Conservation (phyloP, 2,888 invertebrate genomes). For the Lathronympha strigana region DNA sequence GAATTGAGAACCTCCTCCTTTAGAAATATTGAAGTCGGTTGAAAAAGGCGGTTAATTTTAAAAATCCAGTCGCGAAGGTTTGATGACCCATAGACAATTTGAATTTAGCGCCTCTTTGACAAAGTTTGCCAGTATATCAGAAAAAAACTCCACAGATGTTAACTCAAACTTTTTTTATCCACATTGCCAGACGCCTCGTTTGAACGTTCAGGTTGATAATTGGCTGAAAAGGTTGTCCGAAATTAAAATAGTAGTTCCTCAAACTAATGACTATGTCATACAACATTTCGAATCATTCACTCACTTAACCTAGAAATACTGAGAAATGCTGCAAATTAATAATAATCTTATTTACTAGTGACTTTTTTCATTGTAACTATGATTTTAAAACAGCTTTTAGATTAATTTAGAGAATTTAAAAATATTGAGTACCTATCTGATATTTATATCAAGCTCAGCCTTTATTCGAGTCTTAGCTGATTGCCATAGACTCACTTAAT, state of each 20-base stretch:
- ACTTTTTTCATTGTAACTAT: constrained; percentile 3
- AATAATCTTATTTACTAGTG: constrained; percentile 11
- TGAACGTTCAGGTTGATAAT: background rate
- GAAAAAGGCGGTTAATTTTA: too few species aligned
- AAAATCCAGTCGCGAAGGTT: too few species aligned
- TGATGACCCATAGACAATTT: too few species aligned
- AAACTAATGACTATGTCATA: constrained; percentile 2
- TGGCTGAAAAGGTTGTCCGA: constrained; percentile 16
- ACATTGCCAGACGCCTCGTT: background rate
- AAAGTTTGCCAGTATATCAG: too few species aligned
- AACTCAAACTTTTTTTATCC: too few species aligned
- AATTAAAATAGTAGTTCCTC: background rate
- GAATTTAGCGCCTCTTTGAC: too few species aligned
- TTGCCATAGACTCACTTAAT: constrained; percentile 5
- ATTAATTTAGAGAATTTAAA: constrained; percentile 1
- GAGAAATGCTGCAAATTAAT: constrained; percentile 25
- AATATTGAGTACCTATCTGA: constrained; percentile 15
- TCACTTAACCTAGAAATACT: constrained; percentile 31
- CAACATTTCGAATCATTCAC: constrained; percentile 35
- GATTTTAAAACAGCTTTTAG: background rate
- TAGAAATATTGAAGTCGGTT: too few species aligned
- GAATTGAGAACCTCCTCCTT: too few species aligned
- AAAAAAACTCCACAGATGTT: too few species aligned
- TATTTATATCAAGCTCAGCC: background rate
- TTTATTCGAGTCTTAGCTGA: background rate